Evolutionary conservation across 2,113 vertebrate genomes (phyloP), one percentile per base, ranked within the genome.

Genomic region (Phainopepla nitens): DNA sequence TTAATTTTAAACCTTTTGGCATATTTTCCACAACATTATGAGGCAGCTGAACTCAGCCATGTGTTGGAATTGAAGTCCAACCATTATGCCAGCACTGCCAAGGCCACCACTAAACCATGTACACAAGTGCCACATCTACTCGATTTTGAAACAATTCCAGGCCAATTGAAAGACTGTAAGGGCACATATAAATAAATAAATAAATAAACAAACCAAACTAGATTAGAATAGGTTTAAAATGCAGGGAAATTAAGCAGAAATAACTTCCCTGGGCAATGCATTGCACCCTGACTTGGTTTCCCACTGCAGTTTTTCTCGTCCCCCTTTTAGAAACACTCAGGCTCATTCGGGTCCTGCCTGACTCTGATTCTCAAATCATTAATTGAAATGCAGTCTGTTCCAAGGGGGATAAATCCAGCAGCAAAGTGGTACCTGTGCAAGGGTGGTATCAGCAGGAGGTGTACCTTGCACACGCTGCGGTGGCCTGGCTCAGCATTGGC

Each of bases 401-500:
- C 29, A 28, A 57, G 10, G 9, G 7, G 7, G 23, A 66, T 24
- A 57, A 81, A 25, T 12, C 9, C 9, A 53, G 13, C 5, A 19
- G 21, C 28, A 21, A 41, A 70, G 41, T 1, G 2, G 4, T 17
- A 2, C 12, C 28, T 57, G n/a, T 27, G 65, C 15, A 15, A 36
- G 31, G 24, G 1, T 33, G 33, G 3, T 19, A 24, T 64, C 8
- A 0, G 93, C 84, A 93, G 81, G 72, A 89, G 89, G 62, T 50
- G 50, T n/a, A 39, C 45, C 70, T 35, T 9, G 22, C 61, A 17
- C 2, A 1, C 7, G 0, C 12, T 25, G 13, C 1, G 0, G 33
- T 23, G 42, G 11, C 22, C 13, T 18, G 1, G 35, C 60, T 50
- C 13, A 1, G 11, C 56, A 21, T 23, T 21, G 22, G 35, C 66